phyloP scores from a whole-genome alignment of 2,113 vertebrate genomes.

The Scalopus aquaticus region DNA sequence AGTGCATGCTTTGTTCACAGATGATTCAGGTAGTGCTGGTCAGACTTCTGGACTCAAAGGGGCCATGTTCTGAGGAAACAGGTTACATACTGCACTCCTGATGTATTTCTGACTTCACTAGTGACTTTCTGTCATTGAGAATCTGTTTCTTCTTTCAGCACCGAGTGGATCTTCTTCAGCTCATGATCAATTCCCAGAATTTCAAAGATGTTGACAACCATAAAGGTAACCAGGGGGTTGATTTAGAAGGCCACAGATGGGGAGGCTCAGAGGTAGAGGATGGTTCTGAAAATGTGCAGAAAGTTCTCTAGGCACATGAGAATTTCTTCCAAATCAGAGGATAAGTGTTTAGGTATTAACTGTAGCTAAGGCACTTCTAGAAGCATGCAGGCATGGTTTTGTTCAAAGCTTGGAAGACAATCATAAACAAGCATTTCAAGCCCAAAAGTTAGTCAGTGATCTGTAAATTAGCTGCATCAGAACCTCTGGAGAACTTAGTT shows the following conservation, averaged over 20 bases:
- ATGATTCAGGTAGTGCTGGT: neutral
- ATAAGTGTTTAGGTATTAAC: neutral
- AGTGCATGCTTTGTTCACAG: neutral
- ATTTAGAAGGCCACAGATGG: no score
- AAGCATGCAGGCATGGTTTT: fast-evolving
- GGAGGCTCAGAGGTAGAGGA: fast-evolving
- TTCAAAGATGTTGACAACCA: neutral
- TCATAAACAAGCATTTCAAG: neutral
- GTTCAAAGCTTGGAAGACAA: neutral
- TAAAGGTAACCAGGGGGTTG: slow-evolving; percentile 78
- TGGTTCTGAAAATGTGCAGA: neutral
- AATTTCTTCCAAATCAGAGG: neutral
- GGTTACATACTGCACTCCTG: neutral
- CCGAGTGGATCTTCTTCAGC: slow-evolving; percentile 90
- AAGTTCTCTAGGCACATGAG: neutral
- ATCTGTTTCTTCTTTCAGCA: slow-evolving; percentile 77
- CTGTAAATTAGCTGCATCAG: neutral
- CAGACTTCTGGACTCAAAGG: neutral
- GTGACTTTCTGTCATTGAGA: neutral
- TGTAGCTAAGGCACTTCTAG: neutral
- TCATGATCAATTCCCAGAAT: slow-evolving; percentile 90
- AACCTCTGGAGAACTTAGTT: neutral
- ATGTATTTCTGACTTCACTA: neutral
- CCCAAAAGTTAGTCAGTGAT: neutral
- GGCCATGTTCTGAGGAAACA: neutral